These are phyloP conservation scores for Ophion slaviceki DNA, from an alignment of 2,888 invertebrate genomes.

Conservation along the genomic window DNA sequence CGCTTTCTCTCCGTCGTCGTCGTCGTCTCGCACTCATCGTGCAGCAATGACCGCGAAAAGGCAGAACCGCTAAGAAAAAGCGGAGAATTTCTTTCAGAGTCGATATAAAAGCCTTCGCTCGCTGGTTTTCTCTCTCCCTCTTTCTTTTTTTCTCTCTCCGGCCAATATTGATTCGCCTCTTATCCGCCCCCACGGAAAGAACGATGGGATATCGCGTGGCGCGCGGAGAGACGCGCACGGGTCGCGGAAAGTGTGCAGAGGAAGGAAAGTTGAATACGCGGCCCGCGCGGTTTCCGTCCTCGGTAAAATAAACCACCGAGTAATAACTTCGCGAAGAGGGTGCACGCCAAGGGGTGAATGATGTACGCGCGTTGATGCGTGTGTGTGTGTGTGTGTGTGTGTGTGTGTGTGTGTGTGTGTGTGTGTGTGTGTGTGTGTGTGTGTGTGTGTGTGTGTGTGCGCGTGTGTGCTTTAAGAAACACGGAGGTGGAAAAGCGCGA, in stretches of 20 bases:
- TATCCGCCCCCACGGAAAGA: constrained; percentile 79
- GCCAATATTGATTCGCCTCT: constrained; percentile 83
- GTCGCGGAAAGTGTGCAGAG: constrained; percentile 12
- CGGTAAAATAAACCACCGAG: constrained; percentile 81
- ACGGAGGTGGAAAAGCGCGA: constrained; percentile 21
- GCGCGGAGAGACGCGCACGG: background rate
- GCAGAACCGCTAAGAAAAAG: constrained; percentile 59
- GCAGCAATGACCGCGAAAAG: constrained; percentile 47
- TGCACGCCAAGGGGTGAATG: constrained; percentile 21
- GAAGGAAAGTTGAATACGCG: constrained; percentile 24
- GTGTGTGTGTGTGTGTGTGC: too few relatives aligned
- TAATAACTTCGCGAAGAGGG: constrained; percentile 75
- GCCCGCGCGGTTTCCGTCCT: constrained; percentile 70
- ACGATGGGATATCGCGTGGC: constrained; percentile 62
- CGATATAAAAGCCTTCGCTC: constrained; percentile 81
- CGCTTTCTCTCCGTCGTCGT: constrained; percentile 32
- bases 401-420: too few relatives aligned
- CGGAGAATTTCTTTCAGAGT: constrained; percentile 79
- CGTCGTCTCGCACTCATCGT: background rate
- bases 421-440: too few relatives aligned
- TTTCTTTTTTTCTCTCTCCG: too few relatives aligned
- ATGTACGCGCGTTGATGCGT: background rate
- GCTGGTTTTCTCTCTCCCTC: constrained; percentile 68
- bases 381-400: background rate
- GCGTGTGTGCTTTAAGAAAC: constrained; percentile 4